A percentile compares a stretch with the other conserved stretches of the same genome.
These are phyloP conservation scores for Zeus faber DNA, from an alignment of 2,113 vertebrate species.

Conservation along the genomic window DNA sequence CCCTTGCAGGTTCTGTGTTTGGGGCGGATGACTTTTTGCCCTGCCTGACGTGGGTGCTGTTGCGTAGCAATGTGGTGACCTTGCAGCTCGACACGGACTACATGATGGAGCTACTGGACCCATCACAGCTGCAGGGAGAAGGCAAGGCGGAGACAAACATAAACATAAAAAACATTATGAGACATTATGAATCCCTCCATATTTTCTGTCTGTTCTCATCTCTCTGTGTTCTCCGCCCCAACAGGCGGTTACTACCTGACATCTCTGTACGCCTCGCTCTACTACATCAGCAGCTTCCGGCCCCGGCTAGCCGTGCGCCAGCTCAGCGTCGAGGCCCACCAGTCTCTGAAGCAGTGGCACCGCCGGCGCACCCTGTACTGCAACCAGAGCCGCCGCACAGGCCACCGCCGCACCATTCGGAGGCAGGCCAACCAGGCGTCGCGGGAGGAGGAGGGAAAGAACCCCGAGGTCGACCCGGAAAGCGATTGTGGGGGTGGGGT, in stretches of 20 bases:
- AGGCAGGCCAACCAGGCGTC: conserved; percentile 27
- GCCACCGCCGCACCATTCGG: conserved; percentile 54
- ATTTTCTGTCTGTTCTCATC: not conserved
- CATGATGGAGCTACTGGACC: conserved; percentile 90
- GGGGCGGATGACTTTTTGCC: conserved; percentile 89
- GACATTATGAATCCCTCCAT: not conserved
- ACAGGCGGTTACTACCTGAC: conserved; percentile 89
- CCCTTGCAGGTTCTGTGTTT: conserved; percentile 68
- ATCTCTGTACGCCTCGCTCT: conserved; percentile 85
- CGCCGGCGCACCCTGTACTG: conserved; percentile 81
- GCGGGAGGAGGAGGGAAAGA: not conserved
- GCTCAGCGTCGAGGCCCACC: conserved; percentile 81
- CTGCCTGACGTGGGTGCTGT: conserved; percentile 82
- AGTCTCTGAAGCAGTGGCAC: conserved; percentile 84
- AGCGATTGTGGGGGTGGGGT: not conserved
- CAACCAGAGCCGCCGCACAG: conserved; percentile 56
- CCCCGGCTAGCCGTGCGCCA: conserved; percentile 70
- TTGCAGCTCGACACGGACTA: conserved; percentile 86
- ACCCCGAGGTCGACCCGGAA: not conserved
- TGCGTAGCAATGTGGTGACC: conserved; percentile 77
- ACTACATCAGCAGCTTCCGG: conserved; percentile 84
- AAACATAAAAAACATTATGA: not conserved
- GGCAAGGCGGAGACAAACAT: conserved; percentile 56
- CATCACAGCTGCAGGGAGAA: conserved; percentile 83
- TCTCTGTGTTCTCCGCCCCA: not conserved